Evolutionary conservation across 2,797 vertebrate genomes (phyloP).

Genomic region (Adrianichthys oophorus): DNA sequence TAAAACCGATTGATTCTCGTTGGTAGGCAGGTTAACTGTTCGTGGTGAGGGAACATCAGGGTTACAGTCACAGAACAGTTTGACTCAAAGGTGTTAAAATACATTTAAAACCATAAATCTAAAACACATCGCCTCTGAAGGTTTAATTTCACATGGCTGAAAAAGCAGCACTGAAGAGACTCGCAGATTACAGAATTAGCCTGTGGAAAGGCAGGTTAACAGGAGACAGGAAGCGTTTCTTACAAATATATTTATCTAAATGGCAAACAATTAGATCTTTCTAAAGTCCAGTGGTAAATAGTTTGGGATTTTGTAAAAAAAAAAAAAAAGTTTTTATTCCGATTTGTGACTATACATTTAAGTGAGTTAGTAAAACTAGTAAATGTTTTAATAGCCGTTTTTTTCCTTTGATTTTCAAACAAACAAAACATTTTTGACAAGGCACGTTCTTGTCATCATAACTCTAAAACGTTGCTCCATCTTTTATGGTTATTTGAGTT

Average conservation of each 20-base stretch:
- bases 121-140: slow-evolving; percentile 40
- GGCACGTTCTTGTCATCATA: neutral
- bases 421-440: too few species aligned
- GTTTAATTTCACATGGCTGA: slow-evolving; percentile 57
- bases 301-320: neutral
- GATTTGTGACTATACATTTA: too few species aligned
- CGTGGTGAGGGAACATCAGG: neutral
- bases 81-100: slow-evolving; percentile 13
- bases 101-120: slow-evolving; percentile 31
- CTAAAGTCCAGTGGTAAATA: neutral
- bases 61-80: slow-evolving; percentile 16
- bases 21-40: slow-evolving; percentile 10
- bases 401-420: too few species aligned
- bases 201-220: slow-evolving; percentile 35
- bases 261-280: slow-evolving; percentile 9
- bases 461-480: slow-evolving; percentile 2
- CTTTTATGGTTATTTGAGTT: neutral
- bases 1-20: slow-evolving; percentile 42
- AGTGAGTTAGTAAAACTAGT: too few species aligned
- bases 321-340: too few species aligned
- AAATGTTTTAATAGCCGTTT: too few species aligned
- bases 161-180: slow-evolving; percentile 40
- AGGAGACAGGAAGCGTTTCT: slow-evolving; percentile 37
- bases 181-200: slow-evolving; percentile 71
- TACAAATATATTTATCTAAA: slow-evolving; percentile 16